Evolutionary conservation across 1,140 invertebrate species (phyloP).

Genomic region (Microplitis mediator): DNA sequence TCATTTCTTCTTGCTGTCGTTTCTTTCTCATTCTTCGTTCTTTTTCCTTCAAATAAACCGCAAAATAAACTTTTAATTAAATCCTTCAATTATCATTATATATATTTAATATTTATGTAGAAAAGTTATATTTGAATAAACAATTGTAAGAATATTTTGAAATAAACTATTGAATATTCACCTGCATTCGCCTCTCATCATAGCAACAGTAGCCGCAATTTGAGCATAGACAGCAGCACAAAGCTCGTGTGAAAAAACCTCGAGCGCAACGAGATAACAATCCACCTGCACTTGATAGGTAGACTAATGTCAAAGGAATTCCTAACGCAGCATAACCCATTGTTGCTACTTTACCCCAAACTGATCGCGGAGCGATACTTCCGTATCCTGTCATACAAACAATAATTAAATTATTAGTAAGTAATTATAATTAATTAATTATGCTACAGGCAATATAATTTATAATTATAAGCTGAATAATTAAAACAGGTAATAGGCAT

Average conservation of each 20-base stretch:
- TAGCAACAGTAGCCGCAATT: constrained; percentile 87
- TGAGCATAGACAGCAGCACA: constrained; percentile 82
- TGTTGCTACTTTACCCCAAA: constrained; percentile 82
- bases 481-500: no score
- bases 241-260: constrained; percentile 81
- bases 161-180: constrained; percentile 24
- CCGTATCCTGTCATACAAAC: constrained; percentile 77
- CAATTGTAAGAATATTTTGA: no score
- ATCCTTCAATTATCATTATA: no score
- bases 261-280: constrained; percentile 83
- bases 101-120: no score
- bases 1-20: constrained; percentile 76
- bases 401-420: background rate
- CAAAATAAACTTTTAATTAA: no score
- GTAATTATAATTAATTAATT: background rate
- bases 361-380: constrained; percentile 81
- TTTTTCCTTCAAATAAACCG: constrained; percentile 63
- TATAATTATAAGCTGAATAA: no score
- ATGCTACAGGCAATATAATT: no score
- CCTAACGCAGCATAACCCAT: constrained; percentile 89
- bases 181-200: constrained; percentile 78
- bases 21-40: constrained; percentile 77
- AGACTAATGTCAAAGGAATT: constrained; percentile 89
- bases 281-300: constrained; percentile 83
- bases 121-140: background rate